Evolutionary conservation across 2,888 invertebrate species (phyloP), one percentile per base, ranked within the genome.

Genomic region (Eupeodes luniger): DNA sequence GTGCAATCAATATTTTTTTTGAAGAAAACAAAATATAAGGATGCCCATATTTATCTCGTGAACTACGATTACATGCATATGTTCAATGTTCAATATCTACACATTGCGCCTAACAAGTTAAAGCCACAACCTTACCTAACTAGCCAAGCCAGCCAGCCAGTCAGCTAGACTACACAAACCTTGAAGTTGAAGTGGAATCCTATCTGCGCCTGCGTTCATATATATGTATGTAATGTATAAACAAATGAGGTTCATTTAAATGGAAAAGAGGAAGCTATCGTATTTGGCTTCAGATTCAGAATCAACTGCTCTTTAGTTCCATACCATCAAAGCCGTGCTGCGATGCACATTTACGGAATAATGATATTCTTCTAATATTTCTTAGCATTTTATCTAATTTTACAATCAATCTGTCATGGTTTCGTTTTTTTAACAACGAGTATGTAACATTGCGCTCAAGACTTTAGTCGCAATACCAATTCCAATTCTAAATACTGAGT

Each of bases 361-460:
- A 89, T 89, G 89, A 89, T 89, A 89, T 89, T 89, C 83, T 81
- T 81, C 89, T 89, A 89, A 89, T 89, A 89, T 89, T 89, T 89
- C 85, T 81, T 81, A 74, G 89, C 89, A 78, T 89, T 70, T 70
- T 70, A 89, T 89, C 89, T 85, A 79, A 70, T 81, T 76, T 66
- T 67, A n/a, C 85, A 78, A 89, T 89, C 85, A 89, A 85, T 89
- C 85, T 85, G 85, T 89, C 85, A 83, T 67, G 84, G 83, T 84
- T 84, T 80, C 61, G 72, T 83, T 87, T 67, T 83, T 64, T 83
- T 83, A 80, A 80, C 83, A 83, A 9, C 40, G 40, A 40, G 40
- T 40, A 40, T 40, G 40, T 9, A 40, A 40, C 1, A 40, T 40
- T 40, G 40, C 40, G 40, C 40, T 40, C 3, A 76, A 83, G 76